phyloP scores from a whole-genome alignment of 1,140 invertebrate genomes.

The Oncopodura yosiiana region DNA sequence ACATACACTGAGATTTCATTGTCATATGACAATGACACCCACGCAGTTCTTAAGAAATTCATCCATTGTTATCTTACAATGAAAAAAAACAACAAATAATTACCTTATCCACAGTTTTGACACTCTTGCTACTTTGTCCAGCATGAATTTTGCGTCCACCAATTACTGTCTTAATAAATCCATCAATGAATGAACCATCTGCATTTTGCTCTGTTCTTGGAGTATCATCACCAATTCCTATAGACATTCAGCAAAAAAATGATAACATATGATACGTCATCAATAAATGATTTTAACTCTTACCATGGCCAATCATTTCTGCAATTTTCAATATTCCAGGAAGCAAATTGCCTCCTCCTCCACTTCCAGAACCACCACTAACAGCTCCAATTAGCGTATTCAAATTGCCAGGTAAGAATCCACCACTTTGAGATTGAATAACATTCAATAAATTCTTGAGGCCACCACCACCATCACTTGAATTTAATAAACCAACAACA shows the following conservation, averaged over 20 bases:
- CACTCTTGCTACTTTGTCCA: slow-evolving; percentile 3
- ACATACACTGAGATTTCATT: too few relatives aligned
- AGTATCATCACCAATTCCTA: slow-evolving; percentile 32
- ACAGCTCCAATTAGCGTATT: too few relatives aligned
- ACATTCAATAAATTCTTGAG: slow-evolving; percentile 13
- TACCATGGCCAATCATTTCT: slow-evolving; percentile 31
- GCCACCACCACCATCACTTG: slow-evolving; percentile 14
- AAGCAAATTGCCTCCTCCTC: slow-evolving; percentile 17
- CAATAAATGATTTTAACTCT: neutral
- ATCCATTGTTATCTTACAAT: too few relatives aligned
- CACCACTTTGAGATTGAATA: slow-evolving; percentile 25
- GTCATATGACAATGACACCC: too few relatives aligned
- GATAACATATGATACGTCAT: neutral
- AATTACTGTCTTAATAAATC: slow-evolving; percentile 30
- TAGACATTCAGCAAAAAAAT: neutral
- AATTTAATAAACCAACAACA: slow-evolving; percentile 21
- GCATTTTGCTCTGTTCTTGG: slow-evolving; percentile 26
- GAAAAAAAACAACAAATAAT: too few relatives aligned
- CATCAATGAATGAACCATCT: slow-evolving; percentile 31
- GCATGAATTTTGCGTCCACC: slow-evolving; percentile 32
- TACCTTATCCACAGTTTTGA: too few relatives aligned
- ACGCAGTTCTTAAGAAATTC: too few relatives aligned
- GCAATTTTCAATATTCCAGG: slow-evolving; percentile 32
- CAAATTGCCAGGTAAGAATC: slow-evolving; percentile 26
- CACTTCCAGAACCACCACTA: too few relatives aligned